Evolutionary conservation across 2,888 invertebrate genomes (phyloP), one percentile per base, ranked within the genome.

Genomic region (Ectemnius continuus): DNA sequence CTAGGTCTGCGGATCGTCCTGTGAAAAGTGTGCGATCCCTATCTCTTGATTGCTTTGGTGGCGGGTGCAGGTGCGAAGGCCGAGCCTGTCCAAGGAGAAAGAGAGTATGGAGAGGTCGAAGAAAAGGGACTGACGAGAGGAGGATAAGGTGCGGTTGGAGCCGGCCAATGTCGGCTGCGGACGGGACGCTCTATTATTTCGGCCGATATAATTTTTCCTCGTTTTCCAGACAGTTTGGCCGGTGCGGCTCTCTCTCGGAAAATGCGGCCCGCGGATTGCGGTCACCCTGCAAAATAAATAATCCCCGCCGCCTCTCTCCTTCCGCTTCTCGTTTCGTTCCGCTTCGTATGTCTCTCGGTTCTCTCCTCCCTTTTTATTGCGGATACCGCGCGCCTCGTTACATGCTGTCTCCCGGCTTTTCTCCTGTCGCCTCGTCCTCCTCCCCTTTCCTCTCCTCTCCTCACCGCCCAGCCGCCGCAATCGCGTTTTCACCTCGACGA

Each of bases 151-250:
- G 52, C 52, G 48, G 59, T 56, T 68, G 61, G 64, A 68, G 72
- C 67, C 59, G 63, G 61, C 62, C 78, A 61, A 11, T 36, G 36
- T 36, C 36, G 36, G 1, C 8, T 6, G 36, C 4, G 36, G 36
- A 36, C 36, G 36, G 11, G 36, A 0, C 67, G 56, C 69, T 78
- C 78, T 80, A 84, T 86, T 87, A 85, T 86, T 86, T 86, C 83
- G 73, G 74, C 76, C 77, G 63, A 77, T 84, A 85, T 86, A 85
- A 89, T 89, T 88, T 87, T 87, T 88, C 84, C 88, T 89, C 86
- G 86, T 89, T 89, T 88, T 88, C 88, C 87, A 85, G 86, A 85
- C 88, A 87, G 88, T 89, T 89, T 86, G 82, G 70, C 78, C 81
- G 68, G 61, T 59, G 36, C 36, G 36, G 36, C 36, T 36, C 72